A percentile compares a stretch with the other conserved stretches of the same genome.
Evolutionary conservation across 2,888 invertebrate species (phyloP).

Genomic region (Drosophila pseudotalamancana): DNA sequence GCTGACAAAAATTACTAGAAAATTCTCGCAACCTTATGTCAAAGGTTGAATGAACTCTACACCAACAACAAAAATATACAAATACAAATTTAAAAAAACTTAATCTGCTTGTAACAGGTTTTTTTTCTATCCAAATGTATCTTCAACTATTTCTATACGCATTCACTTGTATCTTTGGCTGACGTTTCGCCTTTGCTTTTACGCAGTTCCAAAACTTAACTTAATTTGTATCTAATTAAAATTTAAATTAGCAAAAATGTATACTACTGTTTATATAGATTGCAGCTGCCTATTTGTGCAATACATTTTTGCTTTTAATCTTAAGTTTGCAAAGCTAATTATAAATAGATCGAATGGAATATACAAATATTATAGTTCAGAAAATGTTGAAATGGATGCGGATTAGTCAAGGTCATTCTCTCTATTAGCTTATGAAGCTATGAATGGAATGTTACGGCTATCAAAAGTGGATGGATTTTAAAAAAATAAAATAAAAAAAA

Average conservation of each 20-base stretch:
- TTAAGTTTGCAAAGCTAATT: neutral
- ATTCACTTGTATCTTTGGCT: slow-evolving; percentile 1
- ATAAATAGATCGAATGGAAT: slow-evolving; percentile 11
- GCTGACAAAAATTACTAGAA: slow-evolving; percentile 15
- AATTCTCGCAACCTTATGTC: slow-evolving; percentile 5
- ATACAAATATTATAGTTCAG: neutral
- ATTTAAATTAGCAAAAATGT: neutral
- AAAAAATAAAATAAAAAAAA: neutral
- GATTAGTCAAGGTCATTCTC: neutral
- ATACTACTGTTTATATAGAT: neutral
- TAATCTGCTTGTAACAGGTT: slow-evolving; percentile 37
- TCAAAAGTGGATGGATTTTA: too few relatives aligned
- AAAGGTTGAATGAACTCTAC: slow-evolving; percentile 34
- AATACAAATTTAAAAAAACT: slow-evolving; percentile 12
- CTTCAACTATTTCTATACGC: slow-evolving; percentile 6
- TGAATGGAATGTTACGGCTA: too few relatives aligned
- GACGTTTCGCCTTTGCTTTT: slow-evolving; percentile 5
- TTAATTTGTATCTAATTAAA: neutral
- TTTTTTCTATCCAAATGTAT: slow-evolving; percentile 16
- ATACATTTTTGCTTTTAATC: slow-evolving; percentile 1
- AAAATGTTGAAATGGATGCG: neutral
- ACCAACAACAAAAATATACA: neutral
- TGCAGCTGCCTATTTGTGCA: slow-evolving; percentile 12
- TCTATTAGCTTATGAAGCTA: too few relatives aligned
- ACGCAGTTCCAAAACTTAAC: slow-evolving; percentile 18